Percentiles rank a stretch among this genome's conserved stretches.
These are phyloP conservation scores for Pristis pectinata DNA, from an alignment of 2,797 vertebrate species.

Conservation along the genomic window DNA sequence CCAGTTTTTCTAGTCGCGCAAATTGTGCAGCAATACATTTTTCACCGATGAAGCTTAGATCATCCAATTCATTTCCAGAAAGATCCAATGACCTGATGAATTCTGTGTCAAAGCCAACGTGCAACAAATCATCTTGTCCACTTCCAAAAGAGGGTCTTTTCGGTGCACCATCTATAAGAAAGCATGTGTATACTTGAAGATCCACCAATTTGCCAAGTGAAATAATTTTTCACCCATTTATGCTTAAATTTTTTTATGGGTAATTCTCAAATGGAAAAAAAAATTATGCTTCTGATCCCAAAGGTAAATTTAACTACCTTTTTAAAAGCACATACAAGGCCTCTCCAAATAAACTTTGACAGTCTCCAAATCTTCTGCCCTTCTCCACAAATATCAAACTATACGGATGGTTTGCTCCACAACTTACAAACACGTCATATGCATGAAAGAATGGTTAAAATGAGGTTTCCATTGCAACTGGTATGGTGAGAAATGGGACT, in stretches of 20 bases:
- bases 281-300: neutral
- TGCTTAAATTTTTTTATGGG: neutral
- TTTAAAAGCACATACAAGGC: neutral
- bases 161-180: constrained; percentile 51
- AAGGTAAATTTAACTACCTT: neutral
- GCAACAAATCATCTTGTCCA: constrained; percentile 57
- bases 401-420: too few species aligned
- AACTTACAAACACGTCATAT: neutral
- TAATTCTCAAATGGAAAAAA: neutral
- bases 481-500: neutral
- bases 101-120: constrained; percentile 66
- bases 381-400: neutral
- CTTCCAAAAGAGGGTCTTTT: constrained; percentile 42
- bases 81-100: constrained; percentile 80
- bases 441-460: neutral
- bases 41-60: constrained; percentile 70
- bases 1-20: constrained; percentile 72
- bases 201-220: neutral
- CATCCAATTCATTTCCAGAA: constrained; percentile 84
- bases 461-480: neutral
- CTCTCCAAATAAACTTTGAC: neutral
- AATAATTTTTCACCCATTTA: neutral
- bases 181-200: neutral
- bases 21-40: constrained; percentile 66
- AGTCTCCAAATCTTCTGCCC: neutral